These are phyloP conservation scores for Rhinogobius similis DNA, from an alignment of 2,113 vertebrate genomes.

Conservation along the genomic window DNA sequence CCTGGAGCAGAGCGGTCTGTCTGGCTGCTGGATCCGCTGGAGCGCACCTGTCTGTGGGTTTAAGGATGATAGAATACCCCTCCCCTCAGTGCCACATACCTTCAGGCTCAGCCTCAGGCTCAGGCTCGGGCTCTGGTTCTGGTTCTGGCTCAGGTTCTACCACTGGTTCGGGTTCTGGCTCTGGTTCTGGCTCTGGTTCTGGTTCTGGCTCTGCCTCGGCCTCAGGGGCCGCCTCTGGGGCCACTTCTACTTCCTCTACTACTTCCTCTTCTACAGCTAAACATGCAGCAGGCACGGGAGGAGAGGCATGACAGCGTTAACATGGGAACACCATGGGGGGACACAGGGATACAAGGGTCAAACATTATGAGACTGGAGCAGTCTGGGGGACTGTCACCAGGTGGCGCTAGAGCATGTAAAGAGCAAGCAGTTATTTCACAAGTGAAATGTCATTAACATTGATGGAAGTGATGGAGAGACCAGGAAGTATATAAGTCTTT, in stretches of 20 bases:
- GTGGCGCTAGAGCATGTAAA: constrained; percentile 52
- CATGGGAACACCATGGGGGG: constrained; percentile 28
- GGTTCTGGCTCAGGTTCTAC: constrained; percentile 55
- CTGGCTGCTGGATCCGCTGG: constrained; percentile 54
- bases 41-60: constrained; percentile 53
- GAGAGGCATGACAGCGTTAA: constrained; percentile 63
- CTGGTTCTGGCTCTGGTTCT: constrained; percentile 66
- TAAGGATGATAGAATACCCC: constrained; percentile 73
- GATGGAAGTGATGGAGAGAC: constrained; percentile 19
- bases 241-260: constrained; percentile 78
- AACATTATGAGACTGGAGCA: constrained; percentile 23
- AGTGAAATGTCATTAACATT: constrained; percentile 36
- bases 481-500: constrained; percentile 15
- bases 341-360: constrained; percentile 13
- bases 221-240: constrained; percentile 73
- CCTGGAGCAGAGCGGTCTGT: constrained; percentile 40
- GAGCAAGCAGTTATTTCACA: constrained; percentile 34
- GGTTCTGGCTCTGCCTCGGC: constrained; percentile 66
- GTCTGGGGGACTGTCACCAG: constrained; percentile 36
- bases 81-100: constrained; percentile 81
- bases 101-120: constrained; percentile 72
- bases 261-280: constrained; percentile 75
- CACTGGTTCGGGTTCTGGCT: constrained; percentile 63
- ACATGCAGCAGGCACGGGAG: constrained; percentile 71
- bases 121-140: constrained; percentile 62